These are phyloP conservation scores for Pomatorhinus ruficollis DNA, from an alignment of 2,113 vertebrate genomes.

Conservation along the genomic window DNA sequence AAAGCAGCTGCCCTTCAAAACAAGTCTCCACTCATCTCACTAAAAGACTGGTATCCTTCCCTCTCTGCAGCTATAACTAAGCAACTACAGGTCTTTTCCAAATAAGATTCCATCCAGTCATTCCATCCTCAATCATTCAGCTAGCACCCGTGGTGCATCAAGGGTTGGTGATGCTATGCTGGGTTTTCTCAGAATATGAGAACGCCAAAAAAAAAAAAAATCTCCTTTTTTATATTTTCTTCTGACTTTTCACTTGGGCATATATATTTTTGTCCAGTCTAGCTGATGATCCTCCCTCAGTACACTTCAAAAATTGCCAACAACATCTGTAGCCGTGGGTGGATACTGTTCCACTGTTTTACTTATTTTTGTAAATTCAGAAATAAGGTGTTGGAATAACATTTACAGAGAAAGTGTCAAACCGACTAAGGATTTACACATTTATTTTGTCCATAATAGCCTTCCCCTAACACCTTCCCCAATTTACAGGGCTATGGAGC, in stretches of 20 bases:
- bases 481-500: background rate
- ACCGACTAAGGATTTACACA: background rate
- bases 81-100: background rate
- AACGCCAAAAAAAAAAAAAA: background rate
- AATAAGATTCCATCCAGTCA: background rate
- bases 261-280: background rate
- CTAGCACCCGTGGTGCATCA: fast-evolving
- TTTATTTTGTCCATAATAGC: background rate
- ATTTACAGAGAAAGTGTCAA: background rate
- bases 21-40: background rate
- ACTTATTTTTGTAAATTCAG: background rate
- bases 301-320: background rate
- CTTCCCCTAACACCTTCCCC: background rate
- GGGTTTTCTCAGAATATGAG: background rate
- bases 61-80: background rate
- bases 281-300: background rate
- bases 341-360: background rate
- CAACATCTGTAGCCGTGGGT: background rate
- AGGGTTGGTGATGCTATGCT: fast-evolving
- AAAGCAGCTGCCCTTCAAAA: background rate
- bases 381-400: background rate
- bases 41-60: background rate
- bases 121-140: background rate
- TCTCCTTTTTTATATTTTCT: background rate
- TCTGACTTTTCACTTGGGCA: background rate